These are phyloP conservation scores for Penaeus vannamei DNA, from an alignment of 1,140 invertebrate species.

Conservation along the genomic window DNA sequence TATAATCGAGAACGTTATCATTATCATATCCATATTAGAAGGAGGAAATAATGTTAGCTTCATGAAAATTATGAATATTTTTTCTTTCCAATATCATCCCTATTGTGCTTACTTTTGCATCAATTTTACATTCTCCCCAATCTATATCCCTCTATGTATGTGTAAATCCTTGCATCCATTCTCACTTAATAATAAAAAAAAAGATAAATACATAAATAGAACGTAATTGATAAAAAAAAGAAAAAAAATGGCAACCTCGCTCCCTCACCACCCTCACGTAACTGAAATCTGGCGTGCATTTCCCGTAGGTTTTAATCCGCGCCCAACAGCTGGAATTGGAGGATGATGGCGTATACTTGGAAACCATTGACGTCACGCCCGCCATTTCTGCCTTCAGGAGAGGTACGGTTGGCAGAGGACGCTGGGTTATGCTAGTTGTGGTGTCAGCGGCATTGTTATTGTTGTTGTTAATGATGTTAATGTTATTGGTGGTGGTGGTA, in stretches of 20 bases:
- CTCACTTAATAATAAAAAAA: too few species aligned
- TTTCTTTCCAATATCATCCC: too few species aligned
- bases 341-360: background rate
- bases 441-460: too few species aligned
- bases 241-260: background rate
- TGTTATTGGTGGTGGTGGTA: background rate
- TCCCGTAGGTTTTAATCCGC: constrained; percentile 32
- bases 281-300: background rate
- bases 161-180: too few species aligned
- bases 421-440: too few species aligned
- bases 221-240: constrained; percentile 1
- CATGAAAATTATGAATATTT: too few species aligned
- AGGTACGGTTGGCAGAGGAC: background rate
- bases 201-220: too few species aligned
- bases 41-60: too few species aligned
- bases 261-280: background rate
- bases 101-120: too few species aligned
- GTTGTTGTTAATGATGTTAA: background rate
- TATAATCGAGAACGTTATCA: background rate
- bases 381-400: constrained; percentile 54
- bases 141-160: too few species aligned
- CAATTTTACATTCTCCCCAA: too few species aligned
- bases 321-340: constrained; percentile 1
- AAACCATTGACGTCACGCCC: constrained; percentile 36
- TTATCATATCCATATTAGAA: too few species aligned